These are phyloP conservation scores for Onthophagus taurus DNA, from an alignment of 1,140 invertebrate genomes.

Conservation along the genomic window DNA sequence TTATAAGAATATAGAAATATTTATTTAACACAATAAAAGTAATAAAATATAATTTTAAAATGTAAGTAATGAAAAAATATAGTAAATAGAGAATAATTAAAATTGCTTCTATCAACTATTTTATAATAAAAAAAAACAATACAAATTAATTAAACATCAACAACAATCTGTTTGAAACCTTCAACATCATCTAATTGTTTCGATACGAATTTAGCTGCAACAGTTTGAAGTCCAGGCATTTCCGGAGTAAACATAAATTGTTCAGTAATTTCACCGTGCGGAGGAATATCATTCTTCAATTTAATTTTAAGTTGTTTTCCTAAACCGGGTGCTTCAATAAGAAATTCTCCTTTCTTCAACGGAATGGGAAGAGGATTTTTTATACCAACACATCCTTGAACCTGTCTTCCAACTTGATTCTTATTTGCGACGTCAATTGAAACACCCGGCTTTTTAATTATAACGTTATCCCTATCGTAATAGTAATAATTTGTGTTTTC, in stretches of 20 bases:
- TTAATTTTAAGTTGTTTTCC: constrained; percentile 61
- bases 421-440: constrained; percentile 58
- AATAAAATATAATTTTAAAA: too few species aligned
- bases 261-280: constrained; percentile 52
- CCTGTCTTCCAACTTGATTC: constrained; percentile 51
- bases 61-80: too few species aligned
- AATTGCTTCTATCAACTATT: too few species aligned
- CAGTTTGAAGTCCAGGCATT: constrained; percentile 59
- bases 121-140: too few species aligned
- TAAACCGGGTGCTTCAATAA: constrained; percentile 70
- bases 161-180: constrained; percentile 58
- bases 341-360: constrained; percentile 63
- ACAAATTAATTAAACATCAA: too few species aligned
- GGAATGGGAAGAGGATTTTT: constrained; percentile 70
- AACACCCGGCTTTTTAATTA: constrained; percentile 80
- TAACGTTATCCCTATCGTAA: constrained; percentile 81
- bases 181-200: constrained; percentile 75
- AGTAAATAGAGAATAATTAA: too few species aligned
- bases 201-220: constrained; percentile 71
- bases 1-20: too few species aligned
- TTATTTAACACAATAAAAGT: too few species aligned
- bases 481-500: constrained; percentile 78
- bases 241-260: constrained; percentile 62
- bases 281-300: constrained; percentile 49
- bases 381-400: constrained; percentile 61